Conservation (phyloP, 2,888 invertebrate species). For the Exephanes ischioxanthus region DNA sequence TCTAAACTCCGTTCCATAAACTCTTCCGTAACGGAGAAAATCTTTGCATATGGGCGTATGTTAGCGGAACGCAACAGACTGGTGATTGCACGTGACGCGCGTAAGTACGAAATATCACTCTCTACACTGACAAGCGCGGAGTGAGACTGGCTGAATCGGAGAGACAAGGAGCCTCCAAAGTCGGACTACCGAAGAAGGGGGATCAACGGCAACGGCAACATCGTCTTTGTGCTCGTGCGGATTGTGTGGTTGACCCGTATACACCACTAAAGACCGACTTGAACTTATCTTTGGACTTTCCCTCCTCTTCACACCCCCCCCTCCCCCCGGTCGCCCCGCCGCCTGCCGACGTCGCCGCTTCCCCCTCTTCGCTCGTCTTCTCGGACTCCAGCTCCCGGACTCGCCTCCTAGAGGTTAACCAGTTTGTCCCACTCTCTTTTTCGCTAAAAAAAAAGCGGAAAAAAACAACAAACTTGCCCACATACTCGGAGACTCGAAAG, state of each 20-base stretch:
- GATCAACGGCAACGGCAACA: constrained; percentile 26
- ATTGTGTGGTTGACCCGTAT: constrained; percentile 71
- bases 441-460: constrained; percentile 66
- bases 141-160: constrained; percentile 54
- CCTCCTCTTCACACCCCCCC: constrained; percentile 74
- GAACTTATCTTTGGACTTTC: constrained; percentile 84
- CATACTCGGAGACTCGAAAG: constrained; percentile 45
- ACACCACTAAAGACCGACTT: constrained; percentile 77
- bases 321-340: constrained; percentile 50
- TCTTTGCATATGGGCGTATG: constrained; percentile 53
- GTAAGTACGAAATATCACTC: constrained; percentile 22
- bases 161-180: constrained; percentile 68
- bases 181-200: constrained; percentile 48
- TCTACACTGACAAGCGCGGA: constrained; percentile 36
- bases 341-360: constrained; percentile 67
- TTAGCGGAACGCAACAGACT: constrained; percentile 17
- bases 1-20: constrained; percentile 11
- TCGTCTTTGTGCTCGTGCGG: constrained; percentile 14
- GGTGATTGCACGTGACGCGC: constrained; percentile 59
- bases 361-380: constrained; percentile 60
- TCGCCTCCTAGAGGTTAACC: constrained; percentile 82
- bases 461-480: constrained; percentile 44
- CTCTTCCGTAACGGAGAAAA: constrained; percentile 15
- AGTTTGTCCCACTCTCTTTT: constrained; percentile 84
- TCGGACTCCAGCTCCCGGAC: constrained; percentile 59